Evolutionary conservation across 2,113 vertebrate species (phyloP).

Genomic region (Bubo blakistoni): DNA sequence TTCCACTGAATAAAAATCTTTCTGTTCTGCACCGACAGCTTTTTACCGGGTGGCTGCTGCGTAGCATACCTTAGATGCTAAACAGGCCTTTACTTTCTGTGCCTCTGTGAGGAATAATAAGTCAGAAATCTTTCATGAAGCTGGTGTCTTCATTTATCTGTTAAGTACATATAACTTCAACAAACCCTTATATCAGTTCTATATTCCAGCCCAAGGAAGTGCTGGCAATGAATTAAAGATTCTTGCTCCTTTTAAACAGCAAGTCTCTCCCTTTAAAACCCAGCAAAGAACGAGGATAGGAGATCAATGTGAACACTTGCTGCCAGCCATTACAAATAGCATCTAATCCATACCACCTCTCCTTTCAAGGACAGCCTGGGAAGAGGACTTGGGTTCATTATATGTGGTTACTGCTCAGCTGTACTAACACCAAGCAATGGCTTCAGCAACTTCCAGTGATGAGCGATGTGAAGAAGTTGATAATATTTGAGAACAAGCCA

Average conservation of each 20-base stretch:
- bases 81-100: neutral
- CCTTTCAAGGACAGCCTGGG: neutral
- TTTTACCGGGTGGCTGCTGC: neutral
- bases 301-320: neutral
- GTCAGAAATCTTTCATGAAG: neutral
- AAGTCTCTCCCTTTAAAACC: neutral
- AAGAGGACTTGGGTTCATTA: neutral
- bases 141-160: neutral
- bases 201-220: neutral
- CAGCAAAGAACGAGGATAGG: neutral
- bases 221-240: neutral
- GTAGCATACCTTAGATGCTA: neutral
- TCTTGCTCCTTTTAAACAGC: neutral
- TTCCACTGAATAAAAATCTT: neutral
- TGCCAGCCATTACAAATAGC: neutral
- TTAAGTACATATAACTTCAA: neutral
- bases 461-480: neutral
- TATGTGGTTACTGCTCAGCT: neutral
- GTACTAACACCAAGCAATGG: neutral
- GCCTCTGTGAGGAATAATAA: neutral
- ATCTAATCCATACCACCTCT: accelerated
- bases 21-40: neutral
- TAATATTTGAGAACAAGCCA: neutral
- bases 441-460: neutral
- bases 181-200: neutral